A percentile compares a stretch with the other conserved stretches of the same genome.
These are phyloP conservation scores for Maconellicoccus hirsutus DNA, from an alignment of 1,140 invertebrate species.

Conservation along the genomic window DNA sequence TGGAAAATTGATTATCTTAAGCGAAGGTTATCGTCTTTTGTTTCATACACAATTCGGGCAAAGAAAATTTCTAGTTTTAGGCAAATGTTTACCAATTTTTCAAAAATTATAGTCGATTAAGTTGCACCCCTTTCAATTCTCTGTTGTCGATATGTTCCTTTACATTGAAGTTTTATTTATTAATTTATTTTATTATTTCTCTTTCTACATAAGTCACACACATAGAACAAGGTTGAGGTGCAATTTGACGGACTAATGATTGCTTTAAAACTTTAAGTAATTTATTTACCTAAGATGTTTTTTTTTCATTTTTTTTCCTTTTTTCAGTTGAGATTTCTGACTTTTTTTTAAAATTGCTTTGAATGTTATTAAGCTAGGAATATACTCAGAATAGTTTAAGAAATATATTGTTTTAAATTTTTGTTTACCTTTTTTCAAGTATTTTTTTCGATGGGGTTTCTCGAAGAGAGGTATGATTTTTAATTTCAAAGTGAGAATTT, in stretches of 20 bases:
- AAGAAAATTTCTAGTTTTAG: background rate
- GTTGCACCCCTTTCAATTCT: background rate
- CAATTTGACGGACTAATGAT: background rate
- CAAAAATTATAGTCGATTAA: background rate
- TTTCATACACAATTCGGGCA: background rate
- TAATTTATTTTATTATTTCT: background rate
- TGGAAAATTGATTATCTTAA: no score
- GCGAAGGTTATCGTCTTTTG: background rate
- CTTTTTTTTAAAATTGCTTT: background rate
- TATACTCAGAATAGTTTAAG: background rate
- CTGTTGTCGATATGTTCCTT: background rate
- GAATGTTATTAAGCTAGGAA: background rate
- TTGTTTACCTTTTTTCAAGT: background rate
- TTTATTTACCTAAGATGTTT: background rate
- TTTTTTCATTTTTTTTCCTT: background rate
- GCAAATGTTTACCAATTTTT: background rate
- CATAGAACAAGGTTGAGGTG: background rate
- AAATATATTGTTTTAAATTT: conserved; percentile 1
- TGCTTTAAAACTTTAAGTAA: background rate
- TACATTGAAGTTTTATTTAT: background rate
- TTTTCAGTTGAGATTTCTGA: background rate
- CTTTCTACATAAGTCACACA: background rate
- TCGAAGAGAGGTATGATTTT: no score
- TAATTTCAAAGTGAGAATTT: no score
- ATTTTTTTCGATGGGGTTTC: background rate